These are phyloP conservation scores for Chunga burmeisteri DNA, from an alignment of 2,113 vertebrate species.

Conservation along the genomic window DNA sequence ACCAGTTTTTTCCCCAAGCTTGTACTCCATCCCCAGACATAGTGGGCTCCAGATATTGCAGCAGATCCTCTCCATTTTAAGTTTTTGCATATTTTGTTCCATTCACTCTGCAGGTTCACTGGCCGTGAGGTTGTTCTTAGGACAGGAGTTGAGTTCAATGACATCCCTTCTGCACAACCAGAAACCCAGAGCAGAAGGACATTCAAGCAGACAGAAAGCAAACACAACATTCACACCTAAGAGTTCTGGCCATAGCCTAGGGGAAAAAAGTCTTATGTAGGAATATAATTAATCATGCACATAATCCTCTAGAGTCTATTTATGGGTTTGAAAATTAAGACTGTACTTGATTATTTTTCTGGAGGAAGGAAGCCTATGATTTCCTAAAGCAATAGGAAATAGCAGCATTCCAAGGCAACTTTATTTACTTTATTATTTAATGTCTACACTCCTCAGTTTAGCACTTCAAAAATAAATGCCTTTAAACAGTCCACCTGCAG, in stretches of 20 bases:
- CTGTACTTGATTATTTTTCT: not conserved
- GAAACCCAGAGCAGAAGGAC: not conserved
- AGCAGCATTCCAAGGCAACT: not conserved
- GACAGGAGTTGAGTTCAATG: not conserved
- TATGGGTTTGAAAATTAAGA: not conserved
- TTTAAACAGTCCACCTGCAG: not conserved
- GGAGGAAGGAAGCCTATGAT: not conserved
- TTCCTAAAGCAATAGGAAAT: not conserved
- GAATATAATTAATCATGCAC: not conserved
- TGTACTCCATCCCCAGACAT: not conserved
- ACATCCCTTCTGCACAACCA: not conserved
- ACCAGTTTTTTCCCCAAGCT: not conserved
- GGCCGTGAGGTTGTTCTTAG: rapidly evolving
- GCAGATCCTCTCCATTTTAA: not conserved
- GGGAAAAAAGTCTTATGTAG: not conserved
- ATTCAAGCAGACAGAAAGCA: not conserved
- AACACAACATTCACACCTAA: not conserved
- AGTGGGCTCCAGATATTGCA: not conserved
- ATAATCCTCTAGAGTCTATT: not conserved
- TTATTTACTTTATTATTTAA: not conserved
- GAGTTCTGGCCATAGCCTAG: not conserved
- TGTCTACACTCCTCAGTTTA: not conserved
- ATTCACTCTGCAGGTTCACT: not conserved
- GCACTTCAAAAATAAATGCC: not conserved
- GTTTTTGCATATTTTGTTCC: not conserved